Base-by-base conservation (phyloP, 2,888 invertebrate genomes). In the Cantharis lateralis region DNA sequence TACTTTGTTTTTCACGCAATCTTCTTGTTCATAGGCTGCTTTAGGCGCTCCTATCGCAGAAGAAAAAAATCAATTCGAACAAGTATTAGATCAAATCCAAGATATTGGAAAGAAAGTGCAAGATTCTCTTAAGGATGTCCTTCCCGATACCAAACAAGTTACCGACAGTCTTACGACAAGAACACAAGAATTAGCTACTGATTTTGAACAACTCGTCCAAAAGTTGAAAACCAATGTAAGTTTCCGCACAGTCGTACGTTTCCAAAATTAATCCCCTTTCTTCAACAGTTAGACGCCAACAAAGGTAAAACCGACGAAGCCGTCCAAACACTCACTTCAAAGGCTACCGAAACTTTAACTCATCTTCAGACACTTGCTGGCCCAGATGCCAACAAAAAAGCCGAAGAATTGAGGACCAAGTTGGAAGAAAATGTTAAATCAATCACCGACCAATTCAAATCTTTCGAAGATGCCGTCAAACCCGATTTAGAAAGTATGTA, bases 61-160 rank as follows among this genome's bases (percentile, higher is more conserved):
- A 83, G 72, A 80, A 82, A 64, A 81, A 18, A 63, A 82, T 10
- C 81, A 83, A 63, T 68, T 84, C 11, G 83, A 85, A 70, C 81
- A 84, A 32, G 68, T 85, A 11, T 82, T 83, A 3, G 76, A 71
- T 15, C 83, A 83, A 72, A 82, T 84, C 15, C 81, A 84, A 78
- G 76, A 78, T 68, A 68, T 84, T 5, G 81, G 85, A 15, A 82
- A 32, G n/a, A 71, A 72, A 15, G 64, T 76, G 1, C 24, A 69
- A 11, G 61, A 18, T 1, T 28, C 76, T 5, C 66, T 76, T 11
- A n/a, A 69, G 15, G 71, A 72, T 0, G 11, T 26, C 4, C 64
- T 76, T 15, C 76, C 76, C 5, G 72, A 76, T 7, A 48, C 62
- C 15, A 70, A 72, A n/a, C 71, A 75, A 69, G 26, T 72, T 9